A percentile compares a stretch with the other conserved stretches of the same genome.
Conservation (phyloP, 2,888 invertebrate species). For the Strigamia transsilvanica region DNA sequence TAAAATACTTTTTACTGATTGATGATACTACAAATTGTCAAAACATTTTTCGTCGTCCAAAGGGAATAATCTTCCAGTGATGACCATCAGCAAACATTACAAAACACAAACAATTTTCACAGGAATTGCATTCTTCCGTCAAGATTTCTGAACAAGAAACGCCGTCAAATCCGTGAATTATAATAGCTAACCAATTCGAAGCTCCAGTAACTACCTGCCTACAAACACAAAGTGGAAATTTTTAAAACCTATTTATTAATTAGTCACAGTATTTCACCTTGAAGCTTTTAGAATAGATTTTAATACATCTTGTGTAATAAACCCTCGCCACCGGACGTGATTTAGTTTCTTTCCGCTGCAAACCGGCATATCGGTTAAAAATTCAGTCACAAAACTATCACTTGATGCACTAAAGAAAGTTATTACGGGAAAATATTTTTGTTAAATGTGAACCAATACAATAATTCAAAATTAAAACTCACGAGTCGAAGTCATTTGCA, state of each 20-base stretch:
- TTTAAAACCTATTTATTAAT: neutral
- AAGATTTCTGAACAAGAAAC: neutral
- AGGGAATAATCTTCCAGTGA: neutral
- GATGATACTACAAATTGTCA: neutral
- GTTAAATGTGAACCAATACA: neutral
- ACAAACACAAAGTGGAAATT: neutral
- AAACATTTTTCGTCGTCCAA: neutral
- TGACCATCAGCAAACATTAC: neutral
- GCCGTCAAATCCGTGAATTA: constrained; percentile 11
- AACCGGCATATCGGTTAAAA: neutral
- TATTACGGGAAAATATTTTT: neutral
- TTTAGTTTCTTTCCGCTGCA: neutral
- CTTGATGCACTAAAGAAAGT: neutral
- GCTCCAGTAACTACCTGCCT: neutral
- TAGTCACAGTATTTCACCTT: neutral
- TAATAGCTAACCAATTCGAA: neutral
- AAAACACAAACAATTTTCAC: neutral
- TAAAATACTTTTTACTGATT: neutral
- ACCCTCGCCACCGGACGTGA: neutral
- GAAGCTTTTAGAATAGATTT: neutral
- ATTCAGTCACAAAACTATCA: neutral
- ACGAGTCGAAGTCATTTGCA: neutral
- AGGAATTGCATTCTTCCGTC: neutral
- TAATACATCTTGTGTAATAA: neutral
- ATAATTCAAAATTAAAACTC: neutral